Evolutionary conservation across 2,888 invertebrate species (phyloP).

Genomic region (Globia sparganii): DNA sequence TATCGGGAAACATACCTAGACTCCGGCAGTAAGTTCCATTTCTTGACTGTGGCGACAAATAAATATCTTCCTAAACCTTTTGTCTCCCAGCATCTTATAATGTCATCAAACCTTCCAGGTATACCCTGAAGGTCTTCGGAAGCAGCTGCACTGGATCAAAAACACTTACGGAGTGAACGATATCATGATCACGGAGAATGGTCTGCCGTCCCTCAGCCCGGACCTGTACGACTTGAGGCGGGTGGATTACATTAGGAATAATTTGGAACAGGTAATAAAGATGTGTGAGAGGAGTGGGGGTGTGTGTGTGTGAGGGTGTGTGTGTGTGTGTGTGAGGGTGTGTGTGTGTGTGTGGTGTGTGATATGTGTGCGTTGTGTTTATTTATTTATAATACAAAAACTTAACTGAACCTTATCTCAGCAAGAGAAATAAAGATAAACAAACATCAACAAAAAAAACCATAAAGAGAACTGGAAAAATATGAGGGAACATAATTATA

Average conservation of each 20-base stretch:
- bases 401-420: too few species aligned
- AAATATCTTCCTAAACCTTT: background rate
- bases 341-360: too few species aligned
- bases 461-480: too few species aligned
- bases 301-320: too few species aligned
- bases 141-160: conserved; percentile 81
- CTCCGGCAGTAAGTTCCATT: background rate
- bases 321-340: too few species aligned
- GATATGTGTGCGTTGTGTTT: too few species aligned
- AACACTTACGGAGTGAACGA: conserved; percentile 79
- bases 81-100: background rate
- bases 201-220: conserved; percentile 71
- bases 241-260: conserved; percentile 65
- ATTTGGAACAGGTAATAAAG: conserved; percentile 74
- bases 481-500: too few species aligned
- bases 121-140: conserved; percentile 84
- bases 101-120: conserved; percentile 66
- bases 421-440: too few species aligned
- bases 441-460: too few species aligned
- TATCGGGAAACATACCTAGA: background rate
- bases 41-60: background rate
- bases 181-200: conserved; percentile 87
- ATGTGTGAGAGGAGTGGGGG: background rate
- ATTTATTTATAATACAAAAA: too few species aligned
- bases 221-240: conserved; percentile 74